Conservation (phyloP, 2,888 invertebrate species). For the Horisme vitalbata region DNA sequence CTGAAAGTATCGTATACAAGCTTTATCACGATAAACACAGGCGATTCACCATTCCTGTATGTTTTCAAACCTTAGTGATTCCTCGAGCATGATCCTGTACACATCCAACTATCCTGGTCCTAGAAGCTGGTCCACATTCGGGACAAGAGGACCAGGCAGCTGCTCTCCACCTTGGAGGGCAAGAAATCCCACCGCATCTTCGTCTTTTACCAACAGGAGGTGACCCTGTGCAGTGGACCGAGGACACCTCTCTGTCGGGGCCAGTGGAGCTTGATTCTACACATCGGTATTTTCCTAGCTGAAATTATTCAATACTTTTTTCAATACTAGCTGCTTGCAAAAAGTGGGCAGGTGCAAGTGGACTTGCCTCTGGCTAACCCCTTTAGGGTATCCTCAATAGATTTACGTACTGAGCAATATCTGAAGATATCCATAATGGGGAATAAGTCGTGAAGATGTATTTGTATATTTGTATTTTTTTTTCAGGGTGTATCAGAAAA, state of each 20-base stretch:
- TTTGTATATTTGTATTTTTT: no score
- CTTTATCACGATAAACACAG: no score
- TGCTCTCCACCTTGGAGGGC: conserved; percentile 92
- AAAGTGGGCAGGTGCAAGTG: no score
- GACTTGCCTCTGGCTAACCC: no score
- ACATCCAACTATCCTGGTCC: conserved; percentile 88
- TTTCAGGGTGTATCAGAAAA: no score
- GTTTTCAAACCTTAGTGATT: conserved; percentile 63
- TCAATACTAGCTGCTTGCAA: no score
- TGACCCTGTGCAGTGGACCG: conserved; percentile 81
- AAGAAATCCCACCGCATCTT: conserved; percentile 89
- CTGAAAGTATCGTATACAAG: no score
- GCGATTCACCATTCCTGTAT: no score
- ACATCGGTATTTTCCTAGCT: conserved; percentile 88
- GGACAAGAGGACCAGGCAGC: conserved; percentile 91
- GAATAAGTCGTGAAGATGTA: no score
- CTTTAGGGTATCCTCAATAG: no score
- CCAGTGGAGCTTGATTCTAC: conserved; percentile 81
- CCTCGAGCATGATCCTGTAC: conserved; percentile 82
- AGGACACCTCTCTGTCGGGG: conserved; percentile 84
- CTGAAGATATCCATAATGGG: no score
- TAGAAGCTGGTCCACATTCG: conserved; percentile 89
- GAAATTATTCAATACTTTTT: conserved; percentile 36
- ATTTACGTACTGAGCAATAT: no score
- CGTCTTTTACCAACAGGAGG: conserved; percentile 82